Base-by-base conservation (phyloP, 2,888 invertebrate species). In the Linhomoeus sp. region DNA sequence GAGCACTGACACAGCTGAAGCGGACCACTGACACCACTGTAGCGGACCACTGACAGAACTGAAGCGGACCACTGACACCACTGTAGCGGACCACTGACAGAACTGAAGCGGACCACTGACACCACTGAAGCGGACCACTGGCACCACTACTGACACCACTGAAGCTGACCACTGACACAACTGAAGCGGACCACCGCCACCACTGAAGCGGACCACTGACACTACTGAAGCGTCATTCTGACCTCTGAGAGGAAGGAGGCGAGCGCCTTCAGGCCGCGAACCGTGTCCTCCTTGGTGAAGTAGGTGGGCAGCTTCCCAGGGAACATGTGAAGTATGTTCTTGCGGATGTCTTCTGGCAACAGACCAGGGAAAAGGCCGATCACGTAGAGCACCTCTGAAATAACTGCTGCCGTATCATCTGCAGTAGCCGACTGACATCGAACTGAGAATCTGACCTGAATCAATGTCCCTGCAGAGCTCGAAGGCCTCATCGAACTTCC, bases 351-450 rank as follows among this genome's bases (percentile, higher is more conserved):
- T 43, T 70, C 70, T 2, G 77, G 77, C 43, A 82, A 75, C 43
- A 97, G 70, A 63, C 85, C 83, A 0, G 94, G 92, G 68, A 86
- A 92, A 29, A 97, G 70, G 51, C 85, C 78, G 52, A 97, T 90
- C 14, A 97, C 92, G 64, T 88, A 83, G 41, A 84, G 81, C 0
- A 92, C 88, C 70, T 94, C 90, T 73, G 62, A 46, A 56, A 49
- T 24, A 45, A 29, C 23, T 3, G 43, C 7, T 14, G n/a, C 14
- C 23, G 7, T 17, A 43, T 12, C 14, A 9, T 15, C 12, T 9
- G 15, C 9, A 33, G 12, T 12, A 33, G 9, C 35, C 12, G 9
- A 9, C 35, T 12, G 9, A 33, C 12, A 33, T 33, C 9, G 33
- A 33, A 33, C 33, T 33, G 15, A 9, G 15, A 33, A 9, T 19